Evolutionary conservation across 2,888 invertebrate species (phyloP), one percentile per base, ranked within the genome.

Genomic region (Gasteruption jaculator): DNA sequence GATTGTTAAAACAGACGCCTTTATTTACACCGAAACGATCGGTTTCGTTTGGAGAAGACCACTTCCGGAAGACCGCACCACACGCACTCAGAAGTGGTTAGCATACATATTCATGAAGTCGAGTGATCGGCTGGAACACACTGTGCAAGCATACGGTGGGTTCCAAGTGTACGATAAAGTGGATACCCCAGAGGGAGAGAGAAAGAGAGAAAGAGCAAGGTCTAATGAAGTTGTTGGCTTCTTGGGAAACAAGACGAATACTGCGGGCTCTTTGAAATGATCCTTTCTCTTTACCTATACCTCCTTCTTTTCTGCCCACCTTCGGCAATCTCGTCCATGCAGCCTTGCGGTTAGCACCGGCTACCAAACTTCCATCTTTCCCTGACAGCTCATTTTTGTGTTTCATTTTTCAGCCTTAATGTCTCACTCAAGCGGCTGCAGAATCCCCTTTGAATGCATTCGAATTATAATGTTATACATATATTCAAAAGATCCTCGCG

Each of bases 211-310:
- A n/a, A n/a, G n/a, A n/a, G 58, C 58, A 55, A 56, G 54, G 61
- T 57, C 65, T 68, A 68, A 68, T 68, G 65, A 68, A 68, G 66
- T 66, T 68, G 63, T 62, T 62, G 68, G 65, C 66, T 68, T 61
- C 65, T 58, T 60, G 60, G 61, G 56, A 63, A 63, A 62, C 63
- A 60, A 60, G 58, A 52, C 54, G 52, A 54, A 54, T 44, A 52
- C 52, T 43, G 53, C 56, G 52, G 53, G 60, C 56, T 59, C 60
- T 58, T 56, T 58, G 47, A 45, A 41, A 35, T 45, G 54, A 50
- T 41, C 50, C 21, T 34, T 25, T 41, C 33, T 31, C 30, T 25
- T 27, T 16, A 29, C 35, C 34, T 11, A 15, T 36, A 22, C 25
- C 33, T 11, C 15, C 35, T 14, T 21, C 43, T 34, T 32, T 19